Evolutionary conservation across 2,113 vertebrate species (phyloP), one percentile per base, ranked within the genome.

Genomic region (Entosphenus tridentatus): DNA sequence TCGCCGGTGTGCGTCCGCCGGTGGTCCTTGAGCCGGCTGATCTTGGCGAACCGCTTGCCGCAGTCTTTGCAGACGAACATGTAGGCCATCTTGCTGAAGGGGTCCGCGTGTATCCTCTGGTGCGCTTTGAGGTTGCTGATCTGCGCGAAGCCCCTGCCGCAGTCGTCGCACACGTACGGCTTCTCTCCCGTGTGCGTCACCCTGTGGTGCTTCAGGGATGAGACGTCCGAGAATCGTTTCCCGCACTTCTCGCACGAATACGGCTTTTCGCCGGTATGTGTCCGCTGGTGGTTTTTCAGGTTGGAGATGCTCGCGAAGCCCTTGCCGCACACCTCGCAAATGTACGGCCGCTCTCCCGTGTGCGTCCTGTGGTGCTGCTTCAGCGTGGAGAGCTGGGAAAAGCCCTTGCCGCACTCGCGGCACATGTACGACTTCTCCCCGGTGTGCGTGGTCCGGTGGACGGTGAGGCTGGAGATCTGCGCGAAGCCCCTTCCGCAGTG

Each of bases 1-100:
- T 98, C 93, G 1, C 93, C 91, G 0, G 93, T 98, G 79, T 98
- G 93, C 76, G 96, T 98, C 71, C 96, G 76, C 73, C 39, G 39
- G 39, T 39, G 39, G 39, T 39, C 39, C 39, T 39, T 39, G 5
- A 39, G 39, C 39, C 39, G 39, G 39, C 39, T 39, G 39, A 39
- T 39, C 39, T 39, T 39, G 39, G 39, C 39, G 39, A 39, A 39
- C 39, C 39, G 39, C 39, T 39, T 39, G 5, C 39, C 39, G 39
- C 39, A 39, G 39, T 39, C 39, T 39, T 39, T 39, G 39, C 39
- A 39, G 39, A 39, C 39, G 39, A 39, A 39, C 39, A 39, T 39
- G 39, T 39, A 39, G 39, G 39, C 39, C 39, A 39, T 39, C 39
- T 39, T 39, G 39, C 39, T 39, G 39, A 39, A 39, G 39, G 39